Base-by-base conservation (phyloP, 2,888 invertebrate species). In the Argyra leucocephala region DNA sequence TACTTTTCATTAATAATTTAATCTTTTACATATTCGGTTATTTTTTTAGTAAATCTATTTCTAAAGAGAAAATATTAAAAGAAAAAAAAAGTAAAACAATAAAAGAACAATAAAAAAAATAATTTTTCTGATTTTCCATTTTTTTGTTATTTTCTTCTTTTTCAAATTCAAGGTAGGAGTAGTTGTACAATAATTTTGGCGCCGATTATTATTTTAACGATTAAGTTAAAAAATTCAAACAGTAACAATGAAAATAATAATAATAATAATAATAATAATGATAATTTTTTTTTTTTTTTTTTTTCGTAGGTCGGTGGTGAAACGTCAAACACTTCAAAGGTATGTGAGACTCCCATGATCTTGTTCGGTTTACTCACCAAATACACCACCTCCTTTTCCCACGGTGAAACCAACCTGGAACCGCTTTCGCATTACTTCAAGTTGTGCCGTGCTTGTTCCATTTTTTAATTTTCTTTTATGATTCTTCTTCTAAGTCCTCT, bases 181-280 rank as follows among this genome's bases (percentile, higher is more conserved):
- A 12, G 9, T 48, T 12, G 15, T 48, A 48, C 48, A 48, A 48
- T 48, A 48, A 48, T 48, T 12, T 48, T 48, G 48, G 48, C 48
- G 48, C 48, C 48, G 48, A 48, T 48, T 48, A 48, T 48, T 48
- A 48, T 48, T 48, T 48, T 48, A 48, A 48, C 48, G 48, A 48
- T 48, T 48, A 48, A 48, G 1, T 48, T 48, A 15, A 48, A 48
- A 48, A 48, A 48, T 48, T 37, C 15, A 12, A 37, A 37, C 37
- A 37, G 12, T 10, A 9, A 37, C 37, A 37, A 37, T 9, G 12
- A 37, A 37, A 37, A 37, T 9, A 37, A 37, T 10, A 37, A 37
- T 15, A 15, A 37, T 37, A 48, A 18, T 12, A 15, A 15, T 18
- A 48, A 48, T 15, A 48, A 48, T 48, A 31, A 31, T 9, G 48